A percentile compares a stretch with the other conserved stretches of the same genome.
Conservation (phyloP, 2,113 vertebrate genomes). For the Centropus unirufus region DNA sequence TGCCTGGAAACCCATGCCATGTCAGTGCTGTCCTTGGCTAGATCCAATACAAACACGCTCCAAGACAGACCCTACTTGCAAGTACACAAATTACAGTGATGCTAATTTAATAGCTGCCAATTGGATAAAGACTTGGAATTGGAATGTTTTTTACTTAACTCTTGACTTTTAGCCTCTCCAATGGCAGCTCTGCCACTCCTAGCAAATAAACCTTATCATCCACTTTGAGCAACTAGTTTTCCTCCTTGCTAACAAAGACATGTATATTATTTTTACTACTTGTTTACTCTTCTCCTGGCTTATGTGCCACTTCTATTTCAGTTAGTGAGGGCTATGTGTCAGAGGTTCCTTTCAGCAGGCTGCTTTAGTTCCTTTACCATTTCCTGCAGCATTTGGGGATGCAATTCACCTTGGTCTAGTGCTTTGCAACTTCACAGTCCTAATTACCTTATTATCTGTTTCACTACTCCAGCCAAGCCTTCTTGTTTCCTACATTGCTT, state of each 20-base stretch:
- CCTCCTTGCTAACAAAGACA: background rate
- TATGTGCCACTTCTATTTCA: background rate
- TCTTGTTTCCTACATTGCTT: background rate
- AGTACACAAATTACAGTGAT: background rate
- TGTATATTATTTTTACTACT: background rate
- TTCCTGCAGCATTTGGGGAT: background rate
- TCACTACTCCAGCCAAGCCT: conserved; percentile 12
- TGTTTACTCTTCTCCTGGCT: background rate
- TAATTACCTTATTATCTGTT: conserved; percentile 52
- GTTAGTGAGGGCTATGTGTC: background rate
- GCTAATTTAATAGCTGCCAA: background rate
- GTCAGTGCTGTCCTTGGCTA: background rate
- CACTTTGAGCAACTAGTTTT: background rate
- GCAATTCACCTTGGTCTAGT: background rate
- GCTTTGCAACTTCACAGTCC: conserved; percentile 33
- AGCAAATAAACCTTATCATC: background rate
- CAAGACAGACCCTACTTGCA: background rate
- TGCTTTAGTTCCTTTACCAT: background rate
- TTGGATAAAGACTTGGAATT: background rate
- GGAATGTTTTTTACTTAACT: background rate
- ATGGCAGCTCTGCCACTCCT: background rate
- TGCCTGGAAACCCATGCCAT: background rate
- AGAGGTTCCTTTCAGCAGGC: background rate
- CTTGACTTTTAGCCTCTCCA: background rate
- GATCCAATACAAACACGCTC: background rate